Evolutionary conservation across 1,140 invertebrate species (phyloP), one percentile per base, ranked within the genome.

Genomic region (Amyelois transitella): DNA sequence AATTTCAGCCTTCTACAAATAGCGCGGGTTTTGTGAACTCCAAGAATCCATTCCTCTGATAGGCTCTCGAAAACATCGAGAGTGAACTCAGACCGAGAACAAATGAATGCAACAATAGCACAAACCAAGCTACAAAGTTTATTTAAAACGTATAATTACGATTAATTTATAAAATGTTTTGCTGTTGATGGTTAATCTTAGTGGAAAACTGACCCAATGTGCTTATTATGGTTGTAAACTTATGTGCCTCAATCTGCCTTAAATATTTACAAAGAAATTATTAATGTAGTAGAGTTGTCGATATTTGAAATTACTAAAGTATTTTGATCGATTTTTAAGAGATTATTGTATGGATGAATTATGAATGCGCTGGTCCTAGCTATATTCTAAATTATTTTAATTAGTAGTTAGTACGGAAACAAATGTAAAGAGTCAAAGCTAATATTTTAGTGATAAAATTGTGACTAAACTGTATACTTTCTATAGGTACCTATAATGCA

Each of bases 161-260:
- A 69, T 62, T 66, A 55, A 60, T 52, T 66, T 62, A 55, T 69
- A 64, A n/a, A 49, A 62, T 74, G 57, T 70, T 65, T 69, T 66
- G 72, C 65, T 64, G 70, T 74, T 69, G 58, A 14, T 55, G 50
- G 43, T 62, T 20, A 17, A 6, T 48, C 10, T 43, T 14, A 45
- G 43, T 43, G 6, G 1, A 45, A 8, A 45, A 4, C 19, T 19
- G 5, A 19, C 3, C n/a, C 52, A 62, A 64, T 54, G 56, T 64
- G 72, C 68, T 77, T 77, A 61, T 61, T 62, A 70, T 64, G 62
- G 74, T 73, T 80, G 72, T 71, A 64, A 75, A 73, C 71, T 69
- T 68, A 70, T 81, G 83, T 86, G 81, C 83, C 81, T 86, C 71
- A 75, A 69, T 71, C 61, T 83, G 83, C 81, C 83, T 86, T 85